These are phyloP conservation scores for Lapara coniferarum DNA, from an alignment of 2,888 invertebrate species.

Conservation along the genomic window DNA sequence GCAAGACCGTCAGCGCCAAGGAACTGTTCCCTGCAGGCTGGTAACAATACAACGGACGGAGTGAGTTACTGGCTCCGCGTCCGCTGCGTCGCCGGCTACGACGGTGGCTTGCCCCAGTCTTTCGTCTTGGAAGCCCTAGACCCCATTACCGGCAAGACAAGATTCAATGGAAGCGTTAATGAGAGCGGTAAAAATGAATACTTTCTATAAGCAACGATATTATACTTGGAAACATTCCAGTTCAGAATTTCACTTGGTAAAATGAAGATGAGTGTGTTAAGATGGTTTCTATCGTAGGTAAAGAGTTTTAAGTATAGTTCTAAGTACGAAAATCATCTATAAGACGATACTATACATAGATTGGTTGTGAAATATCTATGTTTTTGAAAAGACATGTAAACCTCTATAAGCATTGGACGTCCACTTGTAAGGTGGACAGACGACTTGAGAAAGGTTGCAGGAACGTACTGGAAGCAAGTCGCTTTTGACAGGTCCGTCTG, in stretches of 20 bases:
- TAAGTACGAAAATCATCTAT: background rate
- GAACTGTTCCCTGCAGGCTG: conserved; percentile 92
- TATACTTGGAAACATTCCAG: conserved; percentile 10
- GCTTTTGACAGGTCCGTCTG: too few relatives aligned
- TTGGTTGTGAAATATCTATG: too few relatives aligned
- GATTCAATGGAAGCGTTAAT: conserved; percentile 87
- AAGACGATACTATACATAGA: background rate
- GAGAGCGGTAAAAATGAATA: conserved; percentile 60
- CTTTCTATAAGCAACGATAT: conserved; percentile 28
- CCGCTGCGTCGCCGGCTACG: conserved; percentile 94
- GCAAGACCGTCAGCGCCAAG: conserved; percentile 92
- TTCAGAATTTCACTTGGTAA: background rate
- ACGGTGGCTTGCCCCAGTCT: conserved; percentile 93
- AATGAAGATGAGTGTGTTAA: conserved; percentile 9
- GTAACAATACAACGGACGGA: conserved; percentile 76
- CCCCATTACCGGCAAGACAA: conserved; percentile 86
- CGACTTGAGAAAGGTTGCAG: too few relatives aligned
- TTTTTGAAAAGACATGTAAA: too few relatives aligned
- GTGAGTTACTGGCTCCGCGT: conserved; percentile 85
- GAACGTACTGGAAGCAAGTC: too few relatives aligned
- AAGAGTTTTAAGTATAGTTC: too few relatives aligned
- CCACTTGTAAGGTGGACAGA: too few relatives aligned
- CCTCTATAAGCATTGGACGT: too few relatives aligned
- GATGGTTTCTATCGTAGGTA: background rate
- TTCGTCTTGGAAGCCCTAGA: conserved; percentile 93